phyloP scores from a whole-genome alignment of 2,113 vertebrate genomes.

The Ptilorrhoa leucosticta region DNA sequence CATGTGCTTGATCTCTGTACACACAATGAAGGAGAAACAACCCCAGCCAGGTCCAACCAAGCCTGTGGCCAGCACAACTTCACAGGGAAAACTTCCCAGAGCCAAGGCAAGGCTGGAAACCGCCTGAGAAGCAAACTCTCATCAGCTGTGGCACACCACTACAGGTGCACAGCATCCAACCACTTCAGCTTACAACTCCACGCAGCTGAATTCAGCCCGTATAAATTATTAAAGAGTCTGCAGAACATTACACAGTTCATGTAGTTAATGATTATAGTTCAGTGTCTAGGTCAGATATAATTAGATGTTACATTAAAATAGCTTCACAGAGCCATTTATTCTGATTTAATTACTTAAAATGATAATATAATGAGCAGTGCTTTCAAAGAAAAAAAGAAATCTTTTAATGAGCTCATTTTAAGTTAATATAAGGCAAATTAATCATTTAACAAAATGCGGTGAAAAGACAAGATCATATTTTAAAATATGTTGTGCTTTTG shows the following conservation, averaged over 20 bases:
- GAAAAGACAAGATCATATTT: conserved; percentile 58
- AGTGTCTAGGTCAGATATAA: conserved; percentile 91
- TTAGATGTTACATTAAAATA: conserved; percentile 89
- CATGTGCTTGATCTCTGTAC: rapidly evolving
- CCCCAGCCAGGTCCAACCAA: rapidly evolving
- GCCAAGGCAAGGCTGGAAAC: background rate
- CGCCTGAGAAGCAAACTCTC: background rate
- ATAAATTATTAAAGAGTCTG: conserved; percentile 86
- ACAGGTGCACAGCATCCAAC: conserved; percentile 56
- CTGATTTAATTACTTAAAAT: conserved; percentile 92
- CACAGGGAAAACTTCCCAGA: rapidly evolving
- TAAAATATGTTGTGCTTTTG: conserved; percentile 26
- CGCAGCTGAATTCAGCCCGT: conserved; percentile 70
- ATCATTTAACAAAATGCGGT: conserved; percentile 68
- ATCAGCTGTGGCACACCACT: background rate
- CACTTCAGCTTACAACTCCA: conserved; percentile 20
- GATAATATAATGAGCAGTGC: conserved; percentile 80
- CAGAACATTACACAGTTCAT: conserved; percentile 86
- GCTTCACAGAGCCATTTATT: conserved; percentile 87
- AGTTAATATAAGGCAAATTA: conserved; percentile 78
- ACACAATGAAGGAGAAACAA: background rate
- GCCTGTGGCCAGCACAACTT: rapidly evolving
- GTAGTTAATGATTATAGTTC: conserved; percentile 91
- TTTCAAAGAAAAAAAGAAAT: conserved; percentile 73
- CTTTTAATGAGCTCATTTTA: conserved; percentile 77